Evolutionary conservation across 37 sponge, comb jelly and placozoan genomes (phyloP).

Genomic region (Spongilla lacustris): DNA sequence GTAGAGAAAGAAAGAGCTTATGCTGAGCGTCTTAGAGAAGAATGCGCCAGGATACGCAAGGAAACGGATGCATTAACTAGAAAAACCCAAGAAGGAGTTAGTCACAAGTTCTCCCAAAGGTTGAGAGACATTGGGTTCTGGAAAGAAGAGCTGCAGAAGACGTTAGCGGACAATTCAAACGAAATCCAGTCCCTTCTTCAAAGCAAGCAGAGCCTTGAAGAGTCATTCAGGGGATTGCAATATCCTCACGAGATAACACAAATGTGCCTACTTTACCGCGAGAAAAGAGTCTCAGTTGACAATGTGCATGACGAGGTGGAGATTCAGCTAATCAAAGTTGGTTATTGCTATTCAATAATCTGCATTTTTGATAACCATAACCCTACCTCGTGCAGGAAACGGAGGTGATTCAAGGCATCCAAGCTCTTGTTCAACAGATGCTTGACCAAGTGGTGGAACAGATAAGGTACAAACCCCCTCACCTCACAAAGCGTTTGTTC

Average conservation of each 20-base stretch:
- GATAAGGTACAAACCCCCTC: conserved; percentile 59
- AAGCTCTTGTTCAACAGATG: conserved; percentile 78
- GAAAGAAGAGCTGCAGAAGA: conserved; percentile 85
- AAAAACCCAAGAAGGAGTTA: conserved; percentile 74
- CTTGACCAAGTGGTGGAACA: conserved; percentile 90
- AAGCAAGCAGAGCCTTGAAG: conserved; percentile 75
- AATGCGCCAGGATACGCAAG: conserved; percentile 78
- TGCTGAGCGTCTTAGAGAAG: conserved; percentile 87
- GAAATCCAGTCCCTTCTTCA: conserved; percentile 77
- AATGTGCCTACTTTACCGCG: conserved; percentile 73
- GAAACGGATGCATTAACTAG: conserved; percentile 80
- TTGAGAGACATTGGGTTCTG: conserved; percentile 86
- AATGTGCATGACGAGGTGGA: conserved; percentile 95
- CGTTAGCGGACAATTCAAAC: conserved; percentile 56
- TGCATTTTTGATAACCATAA: neutral
- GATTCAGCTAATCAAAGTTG: conserved; percentile 84
- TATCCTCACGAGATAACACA: conserved; percentile 80
- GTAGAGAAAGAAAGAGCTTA: conserved; percentile 81
- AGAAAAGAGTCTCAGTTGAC: conserved; percentile 80
- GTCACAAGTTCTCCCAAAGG: conserved; percentile 87
- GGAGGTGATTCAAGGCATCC: conserved; percentile 88
- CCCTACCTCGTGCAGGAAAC: conserved; percentile 67
- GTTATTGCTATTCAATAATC: neutral
- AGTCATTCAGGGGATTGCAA: conserved; percentile 60
- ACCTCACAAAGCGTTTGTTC: conserved; percentile 16